These are phyloP conservation scores for Acromyrmex echinatior DNA, from an alignment of 1,140 invertebrate genomes.

Conservation along the genomic window DNA sequence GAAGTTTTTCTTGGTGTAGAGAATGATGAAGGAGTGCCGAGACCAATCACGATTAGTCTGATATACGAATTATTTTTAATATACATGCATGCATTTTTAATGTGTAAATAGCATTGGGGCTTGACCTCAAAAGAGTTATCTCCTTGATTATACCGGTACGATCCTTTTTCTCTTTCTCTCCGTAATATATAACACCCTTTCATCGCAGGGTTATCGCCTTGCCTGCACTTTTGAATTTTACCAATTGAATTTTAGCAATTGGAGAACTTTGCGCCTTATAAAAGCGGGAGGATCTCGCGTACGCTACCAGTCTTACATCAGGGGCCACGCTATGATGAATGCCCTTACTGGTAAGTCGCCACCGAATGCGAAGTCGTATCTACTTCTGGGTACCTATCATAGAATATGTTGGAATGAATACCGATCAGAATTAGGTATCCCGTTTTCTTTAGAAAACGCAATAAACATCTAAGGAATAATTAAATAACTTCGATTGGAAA, in stretches of 20 bases:
- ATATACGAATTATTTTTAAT: conserved; percentile 56
- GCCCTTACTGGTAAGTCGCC: conserved; percentile 77
- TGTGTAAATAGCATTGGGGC: conserved; percentile 5
- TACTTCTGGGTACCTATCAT: neutral
- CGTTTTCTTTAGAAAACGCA: no score
- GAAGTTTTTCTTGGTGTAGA: neutral
- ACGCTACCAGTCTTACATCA: conserved; percentile 79
- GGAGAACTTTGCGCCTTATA: conserved; percentile 81
- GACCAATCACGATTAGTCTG: neutral
- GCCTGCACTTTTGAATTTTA: conserved; percentile 76
- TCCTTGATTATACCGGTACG: conserved; percentile 71
- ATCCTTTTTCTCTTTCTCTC: conserved; percentile 8
- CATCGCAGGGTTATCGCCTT: conserved; percentile 81
- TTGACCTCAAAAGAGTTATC: conserved; percentile 80
- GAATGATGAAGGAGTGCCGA: neutral
- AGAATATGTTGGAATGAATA: no score
- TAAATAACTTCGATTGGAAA: no score
- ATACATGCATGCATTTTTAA: conserved; percentile 21
- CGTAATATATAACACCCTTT: conserved; percentile 73
- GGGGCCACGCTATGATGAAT: conserved; percentile 76
- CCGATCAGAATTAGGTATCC: no score
- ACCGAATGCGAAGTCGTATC: neutral
- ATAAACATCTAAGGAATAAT: no score
- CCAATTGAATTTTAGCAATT: conserved; percentile 43
- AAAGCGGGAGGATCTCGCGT: conserved; percentile 75